A percentile compares a stretch with the other conserved stretches of the same genome.
phyloP scores from a whole-genome alignment of 2,113 vertebrate species.

The Rhynchopsitta pachyrhyncha region DNA sequence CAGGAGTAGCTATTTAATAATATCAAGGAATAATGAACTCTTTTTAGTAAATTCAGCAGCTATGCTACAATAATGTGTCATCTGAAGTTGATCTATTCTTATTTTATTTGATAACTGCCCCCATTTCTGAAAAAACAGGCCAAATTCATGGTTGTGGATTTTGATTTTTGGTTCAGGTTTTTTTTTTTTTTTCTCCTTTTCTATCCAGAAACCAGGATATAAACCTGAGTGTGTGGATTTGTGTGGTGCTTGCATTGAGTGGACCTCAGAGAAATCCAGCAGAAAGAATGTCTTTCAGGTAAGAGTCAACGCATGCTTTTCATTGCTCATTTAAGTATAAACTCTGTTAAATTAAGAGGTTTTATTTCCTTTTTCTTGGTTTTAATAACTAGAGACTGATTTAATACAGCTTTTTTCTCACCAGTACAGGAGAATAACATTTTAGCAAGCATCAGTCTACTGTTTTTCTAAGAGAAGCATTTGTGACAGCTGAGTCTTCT shows the following conservation, averaged over 20 bases:
- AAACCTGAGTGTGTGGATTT: conserved; percentile 85
- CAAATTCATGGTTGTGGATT: not conserved
- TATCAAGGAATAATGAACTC: not conserved
- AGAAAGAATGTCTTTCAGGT: conserved; percentile 89
- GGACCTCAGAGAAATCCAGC: conserved; percentile 88
- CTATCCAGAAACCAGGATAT: conserved; percentile 78
- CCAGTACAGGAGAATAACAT: not conserved
- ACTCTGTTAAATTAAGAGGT: not conserved
- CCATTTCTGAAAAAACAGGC: not conserved
- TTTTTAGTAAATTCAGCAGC: not conserved
- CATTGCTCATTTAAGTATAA: not conserved
- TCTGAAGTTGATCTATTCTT: not conserved
- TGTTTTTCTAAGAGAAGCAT: conserved; percentile 43
- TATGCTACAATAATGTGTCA: not conserved
- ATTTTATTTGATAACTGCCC: conserved; percentile 11
- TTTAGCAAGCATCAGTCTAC: conserved; percentile 33
- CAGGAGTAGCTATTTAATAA: not conserved
- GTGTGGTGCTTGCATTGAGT: conserved; percentile 82
- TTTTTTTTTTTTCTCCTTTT: not conserved
- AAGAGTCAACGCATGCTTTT: conserved; percentile 41
- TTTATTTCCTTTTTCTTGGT: conserved; percentile 27
- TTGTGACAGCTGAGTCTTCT: conserved; percentile 46
- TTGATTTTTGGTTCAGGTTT: not conserved
- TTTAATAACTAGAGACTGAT: conserved; percentile 24
- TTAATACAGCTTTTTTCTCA: not conserved